phyloP scores from a whole-genome alignment of 1,140 invertebrate genomes.

The Periplaneta americana region DNA sequence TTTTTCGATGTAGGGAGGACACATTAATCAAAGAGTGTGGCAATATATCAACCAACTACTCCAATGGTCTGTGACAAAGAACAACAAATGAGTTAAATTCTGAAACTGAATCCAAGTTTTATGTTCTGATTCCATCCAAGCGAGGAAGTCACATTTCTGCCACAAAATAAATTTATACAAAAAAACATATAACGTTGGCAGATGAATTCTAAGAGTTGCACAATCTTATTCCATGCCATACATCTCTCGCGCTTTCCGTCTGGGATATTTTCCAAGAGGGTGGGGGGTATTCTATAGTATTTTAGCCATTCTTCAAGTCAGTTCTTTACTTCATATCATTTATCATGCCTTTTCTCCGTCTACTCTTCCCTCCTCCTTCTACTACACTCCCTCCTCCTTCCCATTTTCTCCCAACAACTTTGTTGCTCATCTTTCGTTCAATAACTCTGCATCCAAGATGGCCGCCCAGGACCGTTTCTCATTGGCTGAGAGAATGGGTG shows the following conservation, averaged over 20 bases:
- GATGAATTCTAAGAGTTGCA: neutral
- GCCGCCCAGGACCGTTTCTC: constrained; percentile 8
- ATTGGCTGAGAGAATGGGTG: constrained; percentile 4
- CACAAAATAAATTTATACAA: neutral
- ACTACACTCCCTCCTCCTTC: neutral
- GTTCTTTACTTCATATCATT: neutral
- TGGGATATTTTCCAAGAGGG: neutral
- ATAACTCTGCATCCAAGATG: constrained; percentile 11
- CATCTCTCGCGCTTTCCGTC: neutral
- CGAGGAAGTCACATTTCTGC: neutral
- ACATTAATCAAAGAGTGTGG: too few relatives aligned
- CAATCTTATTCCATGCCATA: neutral
- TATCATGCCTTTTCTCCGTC: neutral
- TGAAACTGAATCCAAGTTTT: neutral
- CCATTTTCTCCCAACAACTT: neutral
- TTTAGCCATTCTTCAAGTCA: neutral
- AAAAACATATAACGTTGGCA: neutral
- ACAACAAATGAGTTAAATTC: neutral
- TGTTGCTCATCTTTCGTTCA: constrained; percentile 11
- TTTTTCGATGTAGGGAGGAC: too few relatives aligned
- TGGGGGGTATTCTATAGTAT: neutral
- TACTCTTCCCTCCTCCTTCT: too few relatives aligned
- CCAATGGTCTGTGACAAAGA: neutral
- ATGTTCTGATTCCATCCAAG: neutral
- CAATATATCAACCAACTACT: neutral